A percentile compares a stretch with the other conserved stretches of the same genome.
These are phyloP conservation scores for Enoplosus armatus DNA, from an alignment of 2,797 vertebrate genomes.

Conservation along the genomic window DNA sequence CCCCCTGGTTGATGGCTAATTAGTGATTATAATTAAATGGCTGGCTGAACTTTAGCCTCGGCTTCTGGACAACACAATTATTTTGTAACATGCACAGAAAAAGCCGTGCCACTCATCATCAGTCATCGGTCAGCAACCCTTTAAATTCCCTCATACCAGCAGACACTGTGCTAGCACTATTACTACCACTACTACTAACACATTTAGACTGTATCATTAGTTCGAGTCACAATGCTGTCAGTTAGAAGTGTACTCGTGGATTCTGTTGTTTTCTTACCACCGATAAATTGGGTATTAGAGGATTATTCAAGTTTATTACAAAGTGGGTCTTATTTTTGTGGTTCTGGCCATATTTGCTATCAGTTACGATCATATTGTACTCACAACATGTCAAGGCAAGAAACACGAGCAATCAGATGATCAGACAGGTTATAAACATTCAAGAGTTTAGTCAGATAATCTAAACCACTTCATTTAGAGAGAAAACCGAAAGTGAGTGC, in stretches of 20 bases:
- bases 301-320: neutral
- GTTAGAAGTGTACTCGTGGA: neutral
- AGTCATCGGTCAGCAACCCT: no score
- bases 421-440: no score
- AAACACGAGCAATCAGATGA: neutral
- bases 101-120: neutral
- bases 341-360: neutral
- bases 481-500: no score
- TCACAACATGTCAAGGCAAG: neutral
- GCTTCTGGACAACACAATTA: conserved; percentile 22
- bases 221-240: neutral
- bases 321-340: neutral
- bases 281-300: neutral
- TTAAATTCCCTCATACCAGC: neutral
- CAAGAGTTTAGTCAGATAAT: neutral
- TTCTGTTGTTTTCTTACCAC: neutral
- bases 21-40: conserved; percentile 77
- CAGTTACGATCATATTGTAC: neutral
- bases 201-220: neutral
- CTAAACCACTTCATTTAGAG: neutral
- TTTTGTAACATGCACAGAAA: conserved; percentile 21
- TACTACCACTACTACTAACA: neutral
- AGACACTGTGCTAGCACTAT: neutral
- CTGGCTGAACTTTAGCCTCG: conserved; percentile 53
- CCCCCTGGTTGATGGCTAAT: conserved; percentile 68